Evolutionary conservation across 92 coral and sea anemone species (phyloP), one percentile per base, ranked within the genome.

Genomic region (Heteractis magnifica): DNA sequence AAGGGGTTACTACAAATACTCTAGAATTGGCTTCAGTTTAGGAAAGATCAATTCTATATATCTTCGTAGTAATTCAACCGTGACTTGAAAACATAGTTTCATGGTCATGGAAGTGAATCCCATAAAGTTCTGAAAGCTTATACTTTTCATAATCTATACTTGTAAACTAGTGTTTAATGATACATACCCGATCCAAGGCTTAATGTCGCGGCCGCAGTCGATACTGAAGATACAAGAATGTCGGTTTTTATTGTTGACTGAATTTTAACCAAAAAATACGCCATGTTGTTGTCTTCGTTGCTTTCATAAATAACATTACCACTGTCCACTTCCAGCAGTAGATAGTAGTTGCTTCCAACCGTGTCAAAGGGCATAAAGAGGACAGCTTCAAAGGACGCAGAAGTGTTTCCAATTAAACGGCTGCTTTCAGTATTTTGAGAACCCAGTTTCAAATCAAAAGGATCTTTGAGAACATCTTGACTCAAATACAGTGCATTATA

Each of bases 291-390:
- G 56, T 77, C 87, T 85, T 91, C 91, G 51, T 85, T 84, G 34
- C 70, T 48, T 83, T 92, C 95, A 76, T 78, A 85, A 23, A 90
- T 83, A 14, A 74, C 77, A 70, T 90, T 84, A 53, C 82, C 86
- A 41, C 89, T 85, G 86, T 92, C 95, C 77, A 88, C 90, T 55
- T 70, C 75, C 50, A 92, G 73, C 10, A 92, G 74, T 51, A 91
- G 70, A 82, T 93, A 93, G 76, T 93, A 93, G 4, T 93, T 88
- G 59, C 80, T 81, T 18, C 91, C 85, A n/a, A 89, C 84, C 13
- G 88, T 85, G 76, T 93, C 94, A 81, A 73, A 91, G n/a, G 97
- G 97, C 77, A 93, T 86, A 85, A 91, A 93, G 49, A 86, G 89
- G 6, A 50, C 86, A 21, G 77, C 77, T 21, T 76, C 80, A 53